phyloP scores from a whole-genome alignment of 1,140 invertebrate genomes.

The Drosophila pectinifera region DNA sequence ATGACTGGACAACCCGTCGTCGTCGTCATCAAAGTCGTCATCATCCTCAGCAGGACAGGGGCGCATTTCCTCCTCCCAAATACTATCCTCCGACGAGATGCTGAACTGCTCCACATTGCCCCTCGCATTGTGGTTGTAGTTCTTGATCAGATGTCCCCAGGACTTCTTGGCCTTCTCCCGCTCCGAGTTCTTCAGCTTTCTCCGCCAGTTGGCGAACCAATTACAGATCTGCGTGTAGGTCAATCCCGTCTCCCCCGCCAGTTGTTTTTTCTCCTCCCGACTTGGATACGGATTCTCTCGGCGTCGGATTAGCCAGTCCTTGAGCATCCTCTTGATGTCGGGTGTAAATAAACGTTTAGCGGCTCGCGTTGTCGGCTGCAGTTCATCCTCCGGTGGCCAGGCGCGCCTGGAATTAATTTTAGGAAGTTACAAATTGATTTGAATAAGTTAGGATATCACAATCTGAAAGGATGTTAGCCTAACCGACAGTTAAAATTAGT shows the following conservation, averaged over 20 bases:
- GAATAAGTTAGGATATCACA: no score
- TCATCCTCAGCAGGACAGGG: slow-evolving; percentile 52
- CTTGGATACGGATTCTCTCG: slow-evolving; percentile 91
- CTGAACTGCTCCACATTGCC: slow-evolving; percentile 91
- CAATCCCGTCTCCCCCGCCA: slow-evolving; percentile 89
- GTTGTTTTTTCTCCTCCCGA: slow-evolving; percentile 89
- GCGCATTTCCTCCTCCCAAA: slow-evolving; percentile 88
- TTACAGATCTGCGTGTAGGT: slow-evolving; percentile 92
- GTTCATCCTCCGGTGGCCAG: slow-evolving; percentile 78
- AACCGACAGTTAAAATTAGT: no score
- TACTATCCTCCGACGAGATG: slow-evolving; percentile 90
- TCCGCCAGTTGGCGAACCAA: slow-evolving; percentile 91
- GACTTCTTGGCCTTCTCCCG: slow-evolving; percentile 88
- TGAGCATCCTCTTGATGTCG: slow-evolving; percentile 90
- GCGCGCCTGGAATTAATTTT: slow-evolving; percentile 54
- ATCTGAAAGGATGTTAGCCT: no score
- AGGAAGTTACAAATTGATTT: not conserved
- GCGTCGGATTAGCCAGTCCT: slow-evolving; percentile 89
- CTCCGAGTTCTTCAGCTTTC: slow-evolving; percentile 90
- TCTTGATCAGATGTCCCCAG: slow-evolving; percentile 90
- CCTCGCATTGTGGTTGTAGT: slow-evolving; percentile 89
- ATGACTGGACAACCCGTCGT: slow-evolving; percentile 70
- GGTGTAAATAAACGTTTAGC: slow-evolving; percentile 90
- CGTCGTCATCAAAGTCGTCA: slow-evolving; percentile 61
- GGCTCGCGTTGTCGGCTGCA: slow-evolving; percentile 85